phyloP scores from a whole-genome alignment of 1,140 invertebrate species.

The Halesus radiatus region DNA sequence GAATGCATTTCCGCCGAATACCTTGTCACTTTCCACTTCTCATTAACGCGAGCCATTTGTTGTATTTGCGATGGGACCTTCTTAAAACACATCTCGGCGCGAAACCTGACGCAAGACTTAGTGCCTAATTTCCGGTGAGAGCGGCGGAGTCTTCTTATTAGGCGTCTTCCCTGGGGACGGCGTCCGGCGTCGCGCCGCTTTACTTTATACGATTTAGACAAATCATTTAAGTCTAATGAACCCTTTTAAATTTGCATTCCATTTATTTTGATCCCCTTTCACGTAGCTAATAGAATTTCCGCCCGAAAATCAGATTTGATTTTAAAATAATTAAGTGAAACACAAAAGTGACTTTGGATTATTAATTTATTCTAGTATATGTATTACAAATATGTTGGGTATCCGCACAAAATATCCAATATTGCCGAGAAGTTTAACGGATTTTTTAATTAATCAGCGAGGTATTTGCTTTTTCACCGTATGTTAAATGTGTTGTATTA shows the following conservation, averaged over 20 bases:
- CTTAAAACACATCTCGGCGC: constrained; percentile 19
- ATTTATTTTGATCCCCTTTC: background rate
- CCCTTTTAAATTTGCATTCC: constrained; percentile 2
- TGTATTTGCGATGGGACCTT: constrained; percentile 12
- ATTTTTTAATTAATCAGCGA: no score
- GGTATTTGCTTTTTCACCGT: no score
- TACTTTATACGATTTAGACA: constrained; percentile 8
- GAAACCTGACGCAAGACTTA: constrained; percentile 45
- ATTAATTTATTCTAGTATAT: no score
- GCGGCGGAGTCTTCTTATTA: constrained; percentile 7
- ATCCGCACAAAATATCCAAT: no score
- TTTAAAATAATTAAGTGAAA: no score
- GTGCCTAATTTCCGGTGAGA: constrained; percentile 48
- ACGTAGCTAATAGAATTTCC: no score
- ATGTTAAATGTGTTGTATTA: no score
- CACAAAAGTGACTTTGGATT: no score
- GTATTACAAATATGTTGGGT: no score
- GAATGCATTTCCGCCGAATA: no score
- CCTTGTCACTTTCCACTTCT: background rate
- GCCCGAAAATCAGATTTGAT: no score
- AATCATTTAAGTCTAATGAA: constrained; percentile 11
- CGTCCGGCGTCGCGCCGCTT: constrained; percentile 15
- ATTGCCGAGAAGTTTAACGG: no score
- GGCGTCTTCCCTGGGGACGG: constrained; percentile 16
- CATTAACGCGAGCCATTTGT: background rate